phyloP scores from a whole-genome alignment of 2,888 invertebrate genomes.

The Heteromyza rotundicornis region DNA sequence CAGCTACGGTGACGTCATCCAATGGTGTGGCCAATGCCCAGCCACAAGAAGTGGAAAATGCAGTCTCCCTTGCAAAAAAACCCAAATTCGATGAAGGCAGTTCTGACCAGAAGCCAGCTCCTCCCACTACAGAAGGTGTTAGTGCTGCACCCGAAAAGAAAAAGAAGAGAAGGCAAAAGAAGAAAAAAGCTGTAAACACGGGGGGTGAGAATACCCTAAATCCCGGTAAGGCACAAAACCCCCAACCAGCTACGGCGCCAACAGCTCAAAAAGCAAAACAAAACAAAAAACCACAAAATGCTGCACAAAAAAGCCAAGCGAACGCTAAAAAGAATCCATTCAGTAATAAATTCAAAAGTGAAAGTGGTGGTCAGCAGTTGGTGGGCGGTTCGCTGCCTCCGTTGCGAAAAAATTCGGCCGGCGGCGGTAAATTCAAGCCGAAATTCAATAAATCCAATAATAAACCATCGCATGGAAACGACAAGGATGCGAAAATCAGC shows the following conservation, averaged over 20 bases:
- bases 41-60: background rate
- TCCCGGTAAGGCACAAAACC: slow-evolving; percentile 4
- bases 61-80: slow-evolving; percentile 10
- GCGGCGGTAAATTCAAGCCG: slow-evolving; percentile 33
- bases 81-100: slow-evolving; percentile 6
- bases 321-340: background rate
- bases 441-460: slow-evolving; percentile 25
- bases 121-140: slow-evolving; percentile 24
- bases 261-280: background rate
- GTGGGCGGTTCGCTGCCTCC: slow-evolving; percentile 26
- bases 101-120: slow-evolving; percentile 16
- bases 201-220: slow-evolving; percentile 1
- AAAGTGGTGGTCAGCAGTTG: background rate
- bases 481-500: slow-evolving; percentile 59
- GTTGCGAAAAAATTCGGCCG: slow-evolving; percentile 29
- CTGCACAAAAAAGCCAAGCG: background rate
- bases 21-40: background rate
- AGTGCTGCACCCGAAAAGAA: slow-evolving; percentile 18
- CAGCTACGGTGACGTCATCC: background rate
- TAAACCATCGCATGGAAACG: slow-evolving; percentile 5
- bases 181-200: slow-evolving; percentile 33
- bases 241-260: too few species aligned
- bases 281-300: slow-evolving; percentile 15
- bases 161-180: slow-evolving; percentile 39
- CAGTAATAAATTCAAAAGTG: slow-evolving; percentile 1